Base-by-base conservation (phyloP, 2,888 invertebrate genomes). In the Erynnis tages region DNA sequence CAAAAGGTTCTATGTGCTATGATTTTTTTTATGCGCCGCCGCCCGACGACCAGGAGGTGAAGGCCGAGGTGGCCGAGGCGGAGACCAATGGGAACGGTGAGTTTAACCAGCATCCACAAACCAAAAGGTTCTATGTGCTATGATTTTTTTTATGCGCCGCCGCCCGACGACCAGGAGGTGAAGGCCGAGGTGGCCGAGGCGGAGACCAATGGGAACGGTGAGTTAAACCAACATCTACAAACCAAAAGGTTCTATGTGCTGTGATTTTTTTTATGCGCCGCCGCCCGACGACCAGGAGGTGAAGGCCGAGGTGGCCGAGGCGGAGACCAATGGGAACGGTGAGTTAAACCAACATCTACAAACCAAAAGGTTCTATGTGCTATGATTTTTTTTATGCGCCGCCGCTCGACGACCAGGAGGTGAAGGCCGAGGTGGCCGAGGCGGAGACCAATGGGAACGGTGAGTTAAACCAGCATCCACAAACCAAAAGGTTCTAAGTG, bases 131-230 rank as follows among this genome's bases (percentile, higher is more conserved):
- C n/a, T n/a, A n/a, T n/a, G n/a, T n/a, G n/a, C n/a, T n/a, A n/a
- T n/a, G n/a, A n/a, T n/a, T n/a, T n/a, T n/a, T n/a, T n/a, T n/a
- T n/a, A n/a, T n/a, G n/a, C 49, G n/a, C 49, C 49, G 1, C 25
- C 81, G 2, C 65, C 70, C 1, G 63, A 73, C 0, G 73, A 65
- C 2, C 55, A 60, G 1, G 50, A 14, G 40, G 47, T 1, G 66
- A 69, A 44, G 52, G 50, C 0, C 11, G 32, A 37, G 13, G 13
- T 34, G 1, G 2, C 35, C 17, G 45, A 49, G 5, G 25, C 38
- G 1, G 44, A 49, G 14, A 45, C 32, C 25, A 49, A 49, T 41
- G 52, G 44, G 5, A 46, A 46, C 7, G 49, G 49, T 49, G 7
- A 41, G 49, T 37, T 2, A 7, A 27, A 6, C 11, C 19, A 17